A percentile compares a stretch with the other conserved stretches of the same genome.
phyloP scores from a whole-genome alignment of 2,888 invertebrate species.

The Lottia scabra region DNA sequence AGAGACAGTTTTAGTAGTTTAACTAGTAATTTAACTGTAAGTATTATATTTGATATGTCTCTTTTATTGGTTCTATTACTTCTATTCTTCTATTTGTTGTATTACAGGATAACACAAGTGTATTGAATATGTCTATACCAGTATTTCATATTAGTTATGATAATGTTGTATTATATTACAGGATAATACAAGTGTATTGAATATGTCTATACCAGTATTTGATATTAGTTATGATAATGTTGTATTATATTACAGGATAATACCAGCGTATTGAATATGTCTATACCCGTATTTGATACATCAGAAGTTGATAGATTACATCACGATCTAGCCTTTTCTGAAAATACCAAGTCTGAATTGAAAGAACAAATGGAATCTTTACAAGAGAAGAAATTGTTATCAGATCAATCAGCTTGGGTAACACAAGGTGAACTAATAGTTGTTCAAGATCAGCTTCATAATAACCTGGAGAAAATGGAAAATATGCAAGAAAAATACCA shows the following conservation, averaged over 20 bases:
- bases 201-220: conserved; percentile 32
- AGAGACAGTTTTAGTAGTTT: conserved; percentile 65
- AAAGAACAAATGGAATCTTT: conserved; percentile 47
- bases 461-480: conserved; percentile 38
- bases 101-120: conserved; percentile 41
- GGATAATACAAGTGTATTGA: conserved; percentile 39
- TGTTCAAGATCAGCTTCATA: conserved; percentile 42
- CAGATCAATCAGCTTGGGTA: conserved; percentile 43
- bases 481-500: conserved; percentile 38
- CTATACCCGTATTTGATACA: conserved; percentile 35
- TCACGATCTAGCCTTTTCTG: conserved; percentile 43
- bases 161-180: conserved; percentile 17
- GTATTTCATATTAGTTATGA: conserved; percentile 24
- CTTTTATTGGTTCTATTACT: too few relatives aligned
- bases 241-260: conserved; percentile 36
- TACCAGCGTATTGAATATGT: conserved; percentile 31
- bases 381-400: conserved; percentile 42
- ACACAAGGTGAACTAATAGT: conserved; percentile 50
- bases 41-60: too few relatives aligned
- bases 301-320: conserved; percentile 40
- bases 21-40: conserved; percentile 49
- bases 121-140: conserved; percentile 31
- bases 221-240: conserved; percentile 18
- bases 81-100: too few relatives aligned
- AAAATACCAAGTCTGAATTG: conserved; percentile 42